A percentile compares a stretch with the other conserved stretches of the same genome.
Evolutionary conservation across 2,888 invertebrate species (phyloP).

Genomic region (Ellobium chinense): DNA sequence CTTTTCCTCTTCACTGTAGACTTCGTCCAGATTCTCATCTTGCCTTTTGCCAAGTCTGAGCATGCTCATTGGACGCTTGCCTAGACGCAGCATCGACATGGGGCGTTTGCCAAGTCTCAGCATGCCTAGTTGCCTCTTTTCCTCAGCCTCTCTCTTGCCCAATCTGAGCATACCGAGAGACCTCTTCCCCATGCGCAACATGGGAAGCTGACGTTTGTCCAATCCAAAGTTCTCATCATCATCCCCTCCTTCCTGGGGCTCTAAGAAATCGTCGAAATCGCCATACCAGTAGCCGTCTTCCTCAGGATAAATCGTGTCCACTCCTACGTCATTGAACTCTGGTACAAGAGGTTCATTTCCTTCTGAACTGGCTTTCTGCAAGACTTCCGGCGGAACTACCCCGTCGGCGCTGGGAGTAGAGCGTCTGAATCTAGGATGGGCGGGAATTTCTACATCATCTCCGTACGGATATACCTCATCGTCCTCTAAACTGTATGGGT

Average conservation of each 20-base stretch:
- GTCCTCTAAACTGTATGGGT: background rate
- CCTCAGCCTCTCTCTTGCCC: conserved; percentile 27
- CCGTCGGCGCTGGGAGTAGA: background rate
- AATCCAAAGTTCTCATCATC: conserved; percentile 3
- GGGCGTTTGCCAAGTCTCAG: conserved; percentile 71
- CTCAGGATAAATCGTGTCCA: background rate
- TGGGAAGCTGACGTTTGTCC: conserved; percentile 17
- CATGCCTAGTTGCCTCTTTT: conserved; percentile 67
- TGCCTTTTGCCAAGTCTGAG: conserved; percentile 63
- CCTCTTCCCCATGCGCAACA: conserved; percentile 26
- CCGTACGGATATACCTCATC: background rate
- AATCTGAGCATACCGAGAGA: conserved; percentile 11
- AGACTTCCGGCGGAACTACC: background rate
- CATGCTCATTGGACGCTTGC: conserved; percentile 70
- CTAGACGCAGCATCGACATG: conserved; percentile 68
- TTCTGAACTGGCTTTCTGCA: background rate
- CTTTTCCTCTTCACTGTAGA: conserved; percentile 59
- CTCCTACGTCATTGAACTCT: background rate
- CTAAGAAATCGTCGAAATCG: background rate
- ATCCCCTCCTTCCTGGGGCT: conserved; percentile 1
- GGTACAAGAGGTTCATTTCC: background rate
- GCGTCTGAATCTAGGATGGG: background rate
- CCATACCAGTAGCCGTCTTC: background rate
- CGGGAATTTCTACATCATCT: background rate
- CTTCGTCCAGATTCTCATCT: conserved; percentile 40